These are phyloP conservation scores for Amphiprion ocellaris DNA, from an alignment of 2,113 vertebrate genomes.

Conservation along the genomic window DNA sequence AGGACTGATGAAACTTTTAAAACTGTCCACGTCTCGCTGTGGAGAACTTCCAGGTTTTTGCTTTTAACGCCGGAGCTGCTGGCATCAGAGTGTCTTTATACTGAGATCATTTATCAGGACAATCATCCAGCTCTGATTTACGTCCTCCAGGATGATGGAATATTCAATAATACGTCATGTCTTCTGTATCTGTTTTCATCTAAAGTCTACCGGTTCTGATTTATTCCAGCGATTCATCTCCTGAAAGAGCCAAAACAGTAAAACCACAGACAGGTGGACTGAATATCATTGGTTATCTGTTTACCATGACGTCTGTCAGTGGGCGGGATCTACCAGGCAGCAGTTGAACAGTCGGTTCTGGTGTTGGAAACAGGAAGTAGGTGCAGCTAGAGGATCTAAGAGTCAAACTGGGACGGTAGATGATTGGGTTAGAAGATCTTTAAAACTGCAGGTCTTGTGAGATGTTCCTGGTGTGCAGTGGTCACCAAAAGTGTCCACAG, in stretches of 20 bases:
- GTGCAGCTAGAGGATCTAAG: neutral
- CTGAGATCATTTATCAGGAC: conserved; percentile 30
- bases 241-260: neutral
- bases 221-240: conserved; percentile 19
- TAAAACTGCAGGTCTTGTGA: no score
- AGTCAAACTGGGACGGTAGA: no score
- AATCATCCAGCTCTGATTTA: conserved; percentile 43
- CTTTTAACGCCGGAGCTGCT: neutral
- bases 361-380: no score
- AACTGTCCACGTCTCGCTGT: neutral
- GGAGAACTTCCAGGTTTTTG: neutral
- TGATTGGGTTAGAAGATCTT: no score
- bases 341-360: no score
- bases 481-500: no score
- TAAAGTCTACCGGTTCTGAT: conserved; percentile 17
- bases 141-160: conserved; percentile 31
- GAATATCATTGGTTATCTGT: neutral
- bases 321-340: no score
- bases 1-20: conserved; percentile 68
- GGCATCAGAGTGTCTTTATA: neutral
- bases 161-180: conserved; percentile 33
- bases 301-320: neutral
- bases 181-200: conserved; percentile 50
- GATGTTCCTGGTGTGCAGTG: no score
- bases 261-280: neutral